These are phyloP conservation scores for Drosophila persimilis DNA, from an alignment of 1,140 invertebrate genomes.

Conservation along the genomic window DNA sequence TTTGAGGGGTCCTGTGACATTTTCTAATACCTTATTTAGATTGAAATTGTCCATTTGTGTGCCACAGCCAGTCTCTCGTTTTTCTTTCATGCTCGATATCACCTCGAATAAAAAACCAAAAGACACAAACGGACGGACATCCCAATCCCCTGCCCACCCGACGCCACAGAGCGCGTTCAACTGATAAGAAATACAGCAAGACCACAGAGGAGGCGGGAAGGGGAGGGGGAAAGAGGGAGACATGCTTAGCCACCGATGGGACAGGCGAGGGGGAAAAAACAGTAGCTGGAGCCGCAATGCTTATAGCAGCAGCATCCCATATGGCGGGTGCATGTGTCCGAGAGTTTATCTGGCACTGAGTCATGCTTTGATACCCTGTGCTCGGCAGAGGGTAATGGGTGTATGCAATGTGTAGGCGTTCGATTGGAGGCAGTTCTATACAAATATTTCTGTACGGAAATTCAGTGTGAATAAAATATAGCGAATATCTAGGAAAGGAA, in stretches of 20 bases:
- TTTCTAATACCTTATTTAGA: no score
- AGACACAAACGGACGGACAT: no score
- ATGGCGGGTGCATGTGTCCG: not conserved
- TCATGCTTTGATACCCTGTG: not conserved
- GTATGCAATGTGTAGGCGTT: not conserved
- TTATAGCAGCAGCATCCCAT: not conserved
- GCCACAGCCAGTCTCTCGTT: no score
- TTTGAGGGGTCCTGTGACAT: no score
- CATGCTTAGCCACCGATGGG: not conserved
- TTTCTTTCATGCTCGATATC: no score
- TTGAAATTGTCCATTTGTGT: no score
- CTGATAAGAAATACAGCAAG: slow-evolving; percentile 42
- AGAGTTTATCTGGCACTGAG: slow-evolving; percentile 9
- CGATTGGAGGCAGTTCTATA: no score
- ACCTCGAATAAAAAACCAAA: no score
- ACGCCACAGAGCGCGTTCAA: slow-evolving; percentile 8
- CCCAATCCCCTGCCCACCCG: not conserved
- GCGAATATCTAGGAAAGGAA: no score
- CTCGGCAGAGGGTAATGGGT: not conserved
- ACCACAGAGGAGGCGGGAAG: slow-evolving; percentile 9
- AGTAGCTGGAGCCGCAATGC: not conserved
- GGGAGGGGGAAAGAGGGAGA: not conserved
- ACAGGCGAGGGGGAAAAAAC: slow-evolving; percentile 2
- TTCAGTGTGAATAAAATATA: no score
- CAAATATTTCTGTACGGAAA: no score